Evolutionary conservation across 2,888 invertebrate genomes (phyloP), one percentile per base, ranked within the genome.

Genomic region (Hydroisotoma schaefferi): DNA sequence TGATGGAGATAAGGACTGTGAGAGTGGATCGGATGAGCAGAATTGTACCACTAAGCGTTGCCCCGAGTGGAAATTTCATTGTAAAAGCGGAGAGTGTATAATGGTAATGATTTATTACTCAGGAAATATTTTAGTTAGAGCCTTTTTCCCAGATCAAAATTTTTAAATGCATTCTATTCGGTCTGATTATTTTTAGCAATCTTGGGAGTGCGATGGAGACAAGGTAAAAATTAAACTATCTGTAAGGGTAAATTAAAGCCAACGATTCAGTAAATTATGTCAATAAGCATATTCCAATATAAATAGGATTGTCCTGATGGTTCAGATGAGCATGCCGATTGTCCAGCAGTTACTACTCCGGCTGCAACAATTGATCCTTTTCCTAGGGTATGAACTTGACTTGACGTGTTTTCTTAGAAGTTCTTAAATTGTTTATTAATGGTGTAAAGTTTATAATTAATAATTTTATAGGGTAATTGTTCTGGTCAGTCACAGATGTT

Each of bases 11-110:
- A 26, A 18, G 18, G 29, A 29, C 25, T 28, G 49, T 28, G 20
- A n/a, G n/a, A n/a, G 6, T 43, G 86, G 87, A 70, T 77, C 80
- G n/a, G 93, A 94, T 76, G 93, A 93, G 73, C 76, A 63, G 0
- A 74, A 77, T 20, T 81, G 81, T 67, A 73, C 69, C 2, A 74
- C 64, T 4, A 74, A 74, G 18, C 65, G 63, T 2, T 76, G 74
- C 62, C 74, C 74, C 23, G 59, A 63, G 1, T 79, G 78, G 77
- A 75, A 75, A 55, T 74, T 74, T 33, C 25, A 59, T 15, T 72
- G 71, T 54, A 53, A 49, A 25, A 33, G 55, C 23, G 61, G 66
- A 15, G 63, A 69, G 48, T 71, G 71, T 44, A 66, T 71, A 1
- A 61, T 69, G 65, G 49, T 28, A 23, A 5, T 5, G 43, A 18